These are phyloP conservation scores for Hydroisotoma schaefferi DNA, from an alignment of 2,888 invertebrate species.

Conservation along the genomic window DNA sequence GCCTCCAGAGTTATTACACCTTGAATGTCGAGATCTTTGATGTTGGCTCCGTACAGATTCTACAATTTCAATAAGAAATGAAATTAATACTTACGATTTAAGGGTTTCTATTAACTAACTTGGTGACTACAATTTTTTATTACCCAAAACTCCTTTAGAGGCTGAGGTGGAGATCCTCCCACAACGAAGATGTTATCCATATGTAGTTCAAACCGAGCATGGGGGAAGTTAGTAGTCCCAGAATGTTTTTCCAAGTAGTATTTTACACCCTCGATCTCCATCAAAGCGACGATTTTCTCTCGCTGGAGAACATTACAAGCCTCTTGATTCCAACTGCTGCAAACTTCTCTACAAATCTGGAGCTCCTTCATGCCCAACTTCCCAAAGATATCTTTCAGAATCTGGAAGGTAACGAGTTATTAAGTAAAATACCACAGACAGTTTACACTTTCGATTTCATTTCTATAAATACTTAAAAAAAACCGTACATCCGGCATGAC, in stretches of 20 bases:
- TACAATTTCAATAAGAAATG: too few relatives aligned
- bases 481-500: constrained; percentile 29
- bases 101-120: too few relatives aligned
- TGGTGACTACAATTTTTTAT: too few relatives aligned
- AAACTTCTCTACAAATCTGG: constrained; percentile 24
- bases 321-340: constrained; percentile 27
- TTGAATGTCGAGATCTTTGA: constrained; percentile 27
- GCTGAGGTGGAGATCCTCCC: too few relatives aligned
- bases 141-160: too few relatives aligned
- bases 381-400: constrained; percentile 26
- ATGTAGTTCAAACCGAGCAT: constrained; percentile 29
- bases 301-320: constrained; percentile 20
- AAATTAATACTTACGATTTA: too few relatives aligned
- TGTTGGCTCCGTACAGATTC: constrained; percentile 23
- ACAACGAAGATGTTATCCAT: constrained; percentile 13
- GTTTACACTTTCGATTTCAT: neutral
- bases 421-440: too few relatives aligned
- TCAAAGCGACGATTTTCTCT: constrained; percentile 26
- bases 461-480: neutral
- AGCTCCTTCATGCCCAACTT: constrained; percentile 27
- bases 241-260: constrained; percentile 23
- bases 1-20: constrained; percentile 23
- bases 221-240: constrained; percentile 22
- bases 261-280: constrained; percentile 23
- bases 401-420: constrained; percentile 21